phyloP scores from a whole-genome alignment of 2,113 vertebrate species.

The Rhinogobius similis region DNA sequence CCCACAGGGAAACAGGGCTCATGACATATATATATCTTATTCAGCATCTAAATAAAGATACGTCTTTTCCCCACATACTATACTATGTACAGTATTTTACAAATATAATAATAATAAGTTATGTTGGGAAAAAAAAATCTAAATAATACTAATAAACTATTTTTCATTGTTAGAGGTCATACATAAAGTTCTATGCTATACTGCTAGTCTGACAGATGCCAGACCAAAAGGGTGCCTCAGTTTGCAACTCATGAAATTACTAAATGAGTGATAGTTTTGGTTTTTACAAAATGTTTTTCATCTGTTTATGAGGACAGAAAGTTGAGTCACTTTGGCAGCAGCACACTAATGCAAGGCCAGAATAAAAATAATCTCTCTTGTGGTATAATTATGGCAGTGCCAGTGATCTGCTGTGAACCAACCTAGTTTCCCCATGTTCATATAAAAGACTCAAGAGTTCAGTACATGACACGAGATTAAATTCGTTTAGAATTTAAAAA shows the following conservation, averaged over 20 bases:
- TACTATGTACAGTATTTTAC: background rate
- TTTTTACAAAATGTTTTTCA: background rate
- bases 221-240: background rate
- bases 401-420: slow-evolving; percentile 15
- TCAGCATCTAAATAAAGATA: slow-evolving; percentile 1
- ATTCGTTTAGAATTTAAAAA: background rate
- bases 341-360: background rate
- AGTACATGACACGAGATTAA: background rate
- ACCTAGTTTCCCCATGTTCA: slow-evolving; percentile 15
- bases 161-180: too few species aligned
- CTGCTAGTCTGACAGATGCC: too few species aligned
- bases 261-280: background rate
- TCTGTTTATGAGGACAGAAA: background rate
- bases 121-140: too few species aligned
- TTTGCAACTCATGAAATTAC: background rate
- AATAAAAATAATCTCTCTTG: background rate
- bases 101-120: background rate
- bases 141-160: too few species aligned
- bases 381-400: slow-evolving; percentile 7
- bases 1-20: slow-evolving; percentile 15
- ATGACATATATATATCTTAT: slow-evolving; percentile 16
- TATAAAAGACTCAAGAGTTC: slow-evolving; percentile 5
- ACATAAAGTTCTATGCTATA: too few species aligned
- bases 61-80: background rate
- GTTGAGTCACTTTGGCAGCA: background rate